These are phyloP conservation scores for Varecia variegata DNA, from an alignment of 2,797 vertebrate species.

Conservation along the genomic window DNA sequence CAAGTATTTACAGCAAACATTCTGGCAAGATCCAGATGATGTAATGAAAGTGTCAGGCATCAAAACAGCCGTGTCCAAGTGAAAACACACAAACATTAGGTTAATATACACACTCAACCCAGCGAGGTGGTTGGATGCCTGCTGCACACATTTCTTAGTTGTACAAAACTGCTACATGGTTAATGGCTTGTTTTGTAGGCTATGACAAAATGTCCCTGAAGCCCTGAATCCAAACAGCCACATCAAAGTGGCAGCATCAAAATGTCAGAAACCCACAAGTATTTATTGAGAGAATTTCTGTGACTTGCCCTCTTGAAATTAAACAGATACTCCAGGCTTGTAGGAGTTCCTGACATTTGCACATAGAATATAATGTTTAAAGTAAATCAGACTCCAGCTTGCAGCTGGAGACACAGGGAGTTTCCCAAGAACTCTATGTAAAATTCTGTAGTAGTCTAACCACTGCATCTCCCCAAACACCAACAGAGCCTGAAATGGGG, in stretches of 20 bases:
- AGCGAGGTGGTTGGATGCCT: background rate
- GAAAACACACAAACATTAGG: conserved; percentile 27
- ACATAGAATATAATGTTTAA: background rate
- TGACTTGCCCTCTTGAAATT: conserved; percentile 20
- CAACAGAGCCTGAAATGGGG: background rate
- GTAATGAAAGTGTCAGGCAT: background rate
- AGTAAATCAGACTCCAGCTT: background rate
- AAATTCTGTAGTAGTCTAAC: background rate
- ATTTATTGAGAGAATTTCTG: conserved; percentile 21
- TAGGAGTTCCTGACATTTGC: background rate
- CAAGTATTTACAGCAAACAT: conserved; percentile 23
- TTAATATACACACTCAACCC: background rate
- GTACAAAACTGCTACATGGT: background rate
- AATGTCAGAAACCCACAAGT: background rate
- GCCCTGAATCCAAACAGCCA: conserved; percentile 50
- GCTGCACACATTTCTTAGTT: background rate
- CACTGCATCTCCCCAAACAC: background rate
- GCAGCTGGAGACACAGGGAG: background rate
- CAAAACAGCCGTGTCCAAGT: background rate
- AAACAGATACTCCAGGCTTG: background rate
- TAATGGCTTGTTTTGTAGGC: background rate
- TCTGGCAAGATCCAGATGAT: background rate
- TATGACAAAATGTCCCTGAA: conserved; percentile 10
- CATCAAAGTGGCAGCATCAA: conserved; percentile 39
- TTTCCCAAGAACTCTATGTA: background rate